phyloP scores from a whole-genome alignment of 2,888 invertebrate species.

The Kryphioiulus occultus region DNA sequence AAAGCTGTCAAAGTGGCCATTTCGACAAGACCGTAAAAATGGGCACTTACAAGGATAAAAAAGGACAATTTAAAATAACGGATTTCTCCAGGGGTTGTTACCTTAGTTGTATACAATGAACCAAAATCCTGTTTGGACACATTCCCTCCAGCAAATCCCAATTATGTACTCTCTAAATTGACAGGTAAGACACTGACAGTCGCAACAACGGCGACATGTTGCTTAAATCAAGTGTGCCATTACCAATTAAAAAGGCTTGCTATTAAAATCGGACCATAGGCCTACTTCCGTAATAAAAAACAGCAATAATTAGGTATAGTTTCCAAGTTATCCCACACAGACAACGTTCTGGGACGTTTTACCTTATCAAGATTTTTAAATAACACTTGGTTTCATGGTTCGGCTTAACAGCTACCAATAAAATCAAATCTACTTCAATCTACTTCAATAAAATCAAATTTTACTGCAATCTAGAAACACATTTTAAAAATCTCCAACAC shows the following conservation, averaged over 20 bases:
- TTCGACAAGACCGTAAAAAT: not conserved
- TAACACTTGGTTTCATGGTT: not conserved
- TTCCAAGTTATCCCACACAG: not conserved
- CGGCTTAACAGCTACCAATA: not conserved
- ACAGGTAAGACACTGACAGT: not conserved
- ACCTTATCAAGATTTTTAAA: not conserved
- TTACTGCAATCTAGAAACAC: too few species aligned
- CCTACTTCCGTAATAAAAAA: constrained; percentile 32
- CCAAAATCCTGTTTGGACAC: not conserved
- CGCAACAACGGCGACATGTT: not conserved
- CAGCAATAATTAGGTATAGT: not conserved
- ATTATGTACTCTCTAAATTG: constrained; percentile 3
- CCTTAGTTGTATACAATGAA: not conserved
- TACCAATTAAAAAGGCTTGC: constrained; percentile 31
- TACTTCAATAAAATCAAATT: too few species aligned
- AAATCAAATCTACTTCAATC: not conserved
- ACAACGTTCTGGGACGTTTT: not conserved
- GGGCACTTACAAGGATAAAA: not conserved
- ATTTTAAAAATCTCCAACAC: too few species aligned
- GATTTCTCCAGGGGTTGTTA: not conserved
- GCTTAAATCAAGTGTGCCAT: not conserved
- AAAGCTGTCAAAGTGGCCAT: not conserved
- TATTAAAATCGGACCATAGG: constrained; percentile 2
- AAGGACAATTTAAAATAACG: not conserved
- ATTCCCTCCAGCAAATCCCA: not conserved